Conservation (phyloP, 2,888 invertebrate genomes). For the Hemicrepidius hirtus region DNA sequence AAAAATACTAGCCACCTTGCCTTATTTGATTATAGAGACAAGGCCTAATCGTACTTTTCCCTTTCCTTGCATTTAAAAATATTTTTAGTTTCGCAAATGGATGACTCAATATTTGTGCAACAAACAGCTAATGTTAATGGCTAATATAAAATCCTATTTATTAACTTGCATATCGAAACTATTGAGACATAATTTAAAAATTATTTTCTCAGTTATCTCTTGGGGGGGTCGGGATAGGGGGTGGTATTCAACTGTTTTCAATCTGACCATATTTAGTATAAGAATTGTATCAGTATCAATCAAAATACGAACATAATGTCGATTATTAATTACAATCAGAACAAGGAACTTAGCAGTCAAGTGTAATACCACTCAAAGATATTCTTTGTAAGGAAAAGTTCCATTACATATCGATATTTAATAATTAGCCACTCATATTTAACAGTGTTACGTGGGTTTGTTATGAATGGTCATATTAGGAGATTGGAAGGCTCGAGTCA, state of each 20-base stretch:
- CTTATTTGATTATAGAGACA: conserved; percentile 13
- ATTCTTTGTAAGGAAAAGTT: conserved; percentile 16
- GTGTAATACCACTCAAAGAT: conserved; percentile 3
- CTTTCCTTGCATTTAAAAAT: conserved; percentile 21
- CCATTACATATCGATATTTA: conserved; percentile 31
- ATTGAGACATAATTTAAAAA: neutral
- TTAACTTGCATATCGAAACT: conserved; percentile 1
- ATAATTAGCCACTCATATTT: conserved; percentile 36
- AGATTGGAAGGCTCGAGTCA: conserved; percentile 36
- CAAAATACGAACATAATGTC: neutral
- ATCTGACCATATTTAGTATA: neutral
- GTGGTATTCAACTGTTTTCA: neutral
- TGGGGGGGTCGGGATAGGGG: neutral
- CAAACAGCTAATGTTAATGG: neutral
- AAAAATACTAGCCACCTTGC: conserved; percentile 9
- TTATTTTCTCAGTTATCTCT: too few relatives aligned
- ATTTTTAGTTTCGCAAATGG: conserved; percentile 16
- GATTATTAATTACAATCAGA: neutral
- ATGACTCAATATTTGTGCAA: conserved; percentile 22
- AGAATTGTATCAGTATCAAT: too few relatives aligned
- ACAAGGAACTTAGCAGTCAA: neutral
- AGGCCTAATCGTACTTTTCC: conserved; percentile 13
- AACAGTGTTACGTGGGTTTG: conserved; percentile 34
- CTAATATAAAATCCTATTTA: neutral
- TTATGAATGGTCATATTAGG: conserved; percentile 33